phyloP scores from a whole-genome alignment of 2,797 vertebrate species.

The Protonibea diacanthus region DNA sequence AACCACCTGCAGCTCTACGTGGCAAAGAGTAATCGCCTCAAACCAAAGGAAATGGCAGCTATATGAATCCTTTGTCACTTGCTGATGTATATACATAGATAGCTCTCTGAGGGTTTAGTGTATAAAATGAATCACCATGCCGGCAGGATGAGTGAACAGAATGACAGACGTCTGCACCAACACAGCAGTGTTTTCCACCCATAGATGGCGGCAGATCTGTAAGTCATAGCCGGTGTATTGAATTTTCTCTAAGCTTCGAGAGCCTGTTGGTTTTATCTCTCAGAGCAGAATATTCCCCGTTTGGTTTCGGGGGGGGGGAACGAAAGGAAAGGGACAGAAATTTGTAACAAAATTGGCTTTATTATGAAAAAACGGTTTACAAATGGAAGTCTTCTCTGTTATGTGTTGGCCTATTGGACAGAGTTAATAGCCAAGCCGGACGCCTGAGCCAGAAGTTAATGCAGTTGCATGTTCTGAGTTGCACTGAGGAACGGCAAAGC shows the following conservation, averaged over 20 bases:
- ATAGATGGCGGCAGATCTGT: slow-evolving; percentile 40
- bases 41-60: slow-evolving; percentile 34
- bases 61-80: slow-evolving; percentile 45
- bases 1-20: slow-evolving; percentile 42
- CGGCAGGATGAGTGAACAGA: slow-evolving; percentile 31
- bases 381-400: slow-evolving; percentile 36
- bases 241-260: slow-evolving; percentile 44
- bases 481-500: slow-evolving; percentile 52
- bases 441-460: slow-evolving; percentile 48
- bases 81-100: slow-evolving; percentile 54
- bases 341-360: slow-evolving; percentile 40
- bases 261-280: slow-evolving; percentile 49
- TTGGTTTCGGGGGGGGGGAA: not conserved
- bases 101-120: slow-evolving; percentile 39
- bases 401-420: slow-evolving; percentile 12
- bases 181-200: slow-evolving; percentile 21
- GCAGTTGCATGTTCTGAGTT: slow-evolving; percentile 57
- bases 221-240: slow-evolving; percentile 21
- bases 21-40: slow-evolving; percentile 23
- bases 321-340: not conserved
- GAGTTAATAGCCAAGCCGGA: slow-evolving; percentile 42
- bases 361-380: slow-evolving; percentile 23
- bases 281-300: slow-evolving; percentile 30
- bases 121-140: slow-evolving; percentile 44
- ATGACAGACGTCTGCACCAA: slow-evolving; percentile 36